Evolutionary conservation across 2,797 vertebrate genomes (phyloP), one percentile per base, ranked within the genome.

Genomic region (Eutrigla gurnardus): DNA sequence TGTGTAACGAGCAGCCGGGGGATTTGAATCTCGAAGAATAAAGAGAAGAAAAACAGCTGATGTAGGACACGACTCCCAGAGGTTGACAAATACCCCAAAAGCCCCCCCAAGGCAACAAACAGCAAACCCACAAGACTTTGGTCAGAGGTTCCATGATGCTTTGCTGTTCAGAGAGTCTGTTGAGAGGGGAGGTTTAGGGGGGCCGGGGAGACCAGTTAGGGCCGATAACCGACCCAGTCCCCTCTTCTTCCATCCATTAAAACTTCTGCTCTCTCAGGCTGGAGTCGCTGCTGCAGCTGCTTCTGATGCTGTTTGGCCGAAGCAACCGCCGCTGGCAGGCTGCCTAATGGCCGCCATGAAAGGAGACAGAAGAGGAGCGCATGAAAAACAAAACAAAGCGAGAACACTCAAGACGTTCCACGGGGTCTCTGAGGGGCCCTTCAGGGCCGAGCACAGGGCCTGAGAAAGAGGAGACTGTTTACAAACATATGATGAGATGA

Each of bases 151-250:
- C 71, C 80, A 81, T 67, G 62, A 81, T 86, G 80, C 85, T 67
- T 61, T 80, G 67, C 66, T 65, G 68, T 32, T 68, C 49, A 47
- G 58, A 60, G 37, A 40, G 39, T 59, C 71, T n/a, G n/a, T n/a
- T n/a, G n/a, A 6, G 36, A 7, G 33, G 50, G 18, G 0, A 43
- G 17, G 40, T n/a, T n/a, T n/a, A 17, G n/a, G 33, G 70, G 77
- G 57, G 58, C 80, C 86, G 78, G 33, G 17, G 86, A 90, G 88
- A 91, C 81, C 80, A 81, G 81, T 86, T 87, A 86, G 73, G 68
- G 71, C 69, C 55, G 58, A 52, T 45, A 64, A 66, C 54, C 39
- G 15, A 78, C 80, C 72, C 70, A 55, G 13, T 59, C 64, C 68
- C 67, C 65, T 61, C 25, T 54, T 63, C 61, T 70, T 37, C 47